Base-by-base conservation (phyloP, 2,113 vertebrate genomes). In the Hemichromis elongatus region DNA sequence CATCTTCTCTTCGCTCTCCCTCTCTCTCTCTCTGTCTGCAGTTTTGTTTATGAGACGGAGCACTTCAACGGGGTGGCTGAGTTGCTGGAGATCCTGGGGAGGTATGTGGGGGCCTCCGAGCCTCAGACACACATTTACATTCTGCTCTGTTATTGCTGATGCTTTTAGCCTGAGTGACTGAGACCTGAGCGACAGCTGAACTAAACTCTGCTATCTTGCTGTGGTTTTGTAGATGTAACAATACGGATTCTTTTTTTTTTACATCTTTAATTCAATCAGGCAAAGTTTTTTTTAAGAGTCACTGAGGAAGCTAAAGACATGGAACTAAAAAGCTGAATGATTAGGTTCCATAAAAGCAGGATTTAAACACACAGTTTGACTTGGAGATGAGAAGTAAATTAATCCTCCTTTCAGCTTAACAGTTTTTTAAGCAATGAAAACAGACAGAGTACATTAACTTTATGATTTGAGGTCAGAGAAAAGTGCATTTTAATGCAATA, bases 41-140 rank as follows among this genome's bases (percentile, higher is more conserved):
- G 99, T 97, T 99, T 99, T 99, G 98, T 99, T 98, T 99, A 99
- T 98, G 99, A 99, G 98, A 99, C 99, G 86, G 99, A 99, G 96
- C 99, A 99, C 97, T 99, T 99, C 97, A 99, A 98, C 93, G 98
- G 99, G 50, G 98, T 99, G 95, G 98, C 98, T 84, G 98, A 99
- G 96, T 95, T 99, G 96, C 97, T 99, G 98, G 99, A 99, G 97
- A 99, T 99, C 97, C 95, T 99, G 97, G 98, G 99, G 96, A 99
- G 99, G 99, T 99, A 97, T 93, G 95, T 78, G 66, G 35, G 68
- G 40, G 35, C 73, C 37, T 47, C 75, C 0, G 9, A 81, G 57
- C 7, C 80, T n/a, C 55, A 24, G 37, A 40, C 66, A 3, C 83
- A 80, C 66, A 61, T 42, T 61, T 11, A 68, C 79, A 80, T 68